Base-by-base conservation (phyloP, 2,888 invertebrate species). In the Drosophila leonis region DNA sequence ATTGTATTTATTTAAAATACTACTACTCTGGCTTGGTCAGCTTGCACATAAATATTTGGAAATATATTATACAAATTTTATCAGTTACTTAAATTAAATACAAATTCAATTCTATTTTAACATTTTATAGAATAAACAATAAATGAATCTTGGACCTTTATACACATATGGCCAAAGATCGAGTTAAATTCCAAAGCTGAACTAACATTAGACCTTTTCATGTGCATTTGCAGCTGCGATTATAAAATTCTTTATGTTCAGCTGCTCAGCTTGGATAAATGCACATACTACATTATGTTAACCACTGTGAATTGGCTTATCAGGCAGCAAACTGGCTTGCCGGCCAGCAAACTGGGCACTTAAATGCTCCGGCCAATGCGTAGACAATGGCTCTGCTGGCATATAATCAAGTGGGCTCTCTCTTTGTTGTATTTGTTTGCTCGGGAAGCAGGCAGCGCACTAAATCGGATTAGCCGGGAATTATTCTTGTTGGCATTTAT, bases 401-500 rank as follows among this genome's bases (percentile, higher is more conserved):
- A 75, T 65, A 82, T 87, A 84, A 82, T 87, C 72, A 77, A 70
- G 87, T 71, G 70, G 67, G 29, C 44, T 62, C 52, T 29, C 9
- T 13, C 56, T 54, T 42, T 55, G 27, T 64, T 41, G 65, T 59
- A 20, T 44, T 44, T 49, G 59, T 29, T 35, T 35, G 48, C 35
- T 62, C 2, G 55, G 29, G 67, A 15, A 49, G 68, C 61, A 60
- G 70, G 73, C 82, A 73, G 72, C 75, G 81, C 60, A 86, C 73
- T 75, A 90, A 86, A 90, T 90, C 85, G 90, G 90, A 90, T 86
- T 86, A 90, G 72, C 71, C 72, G 55, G 59, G 86, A 83, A 90
- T 86, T 89, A 86, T 90, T 76, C 88, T 87, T 86, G 89, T 83
- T 89, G 90, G 90, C 80, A 90, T 84, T 84, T 84, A 87, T 89